Conservation (phyloP, 2,888 invertebrate genomes). For the Limnephilus rhombicus region DNA sequence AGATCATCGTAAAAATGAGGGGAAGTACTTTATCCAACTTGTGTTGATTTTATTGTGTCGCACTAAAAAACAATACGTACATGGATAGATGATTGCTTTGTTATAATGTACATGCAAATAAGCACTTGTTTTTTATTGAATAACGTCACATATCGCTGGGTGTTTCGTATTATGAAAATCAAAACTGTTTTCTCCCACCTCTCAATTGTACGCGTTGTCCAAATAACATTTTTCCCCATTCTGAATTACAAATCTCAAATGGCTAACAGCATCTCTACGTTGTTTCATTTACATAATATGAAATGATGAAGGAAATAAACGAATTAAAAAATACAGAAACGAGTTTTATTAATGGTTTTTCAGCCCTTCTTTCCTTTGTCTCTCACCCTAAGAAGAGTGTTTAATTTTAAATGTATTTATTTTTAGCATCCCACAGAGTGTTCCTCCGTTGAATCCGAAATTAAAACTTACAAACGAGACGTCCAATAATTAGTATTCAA, state of each 20-base stretch:
- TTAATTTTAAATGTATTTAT: conserved; percentile 64
- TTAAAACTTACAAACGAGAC: conserved; percentile 64
- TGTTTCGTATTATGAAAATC: conserved; percentile 27
- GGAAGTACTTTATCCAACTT: not conserved
- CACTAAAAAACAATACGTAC: conserved; percentile 14
- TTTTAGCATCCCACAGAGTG: conserved; percentile 46
- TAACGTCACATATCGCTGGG: not conserved
- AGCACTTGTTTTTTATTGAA: not conserved
- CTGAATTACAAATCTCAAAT: conserved; percentile 48
- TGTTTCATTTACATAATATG: conserved; percentile 65
- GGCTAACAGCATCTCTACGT: conserved; percentile 47
- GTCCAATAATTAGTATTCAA: conserved; percentile 65
- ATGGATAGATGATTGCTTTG: not conserved
- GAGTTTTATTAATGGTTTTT: conserved; percentile 63
- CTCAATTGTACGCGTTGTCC: conserved; percentile 25
- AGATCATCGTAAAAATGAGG: not conserved
- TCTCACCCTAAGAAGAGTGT: conserved; percentile 50
- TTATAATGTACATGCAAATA: not conserved
- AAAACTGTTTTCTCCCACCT: conserved; percentile 20
- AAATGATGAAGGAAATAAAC: conserved; percentile 65
- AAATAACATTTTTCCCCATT: conserved; percentile 34
- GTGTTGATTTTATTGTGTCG: not conserved
- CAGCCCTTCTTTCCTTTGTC: conserved; percentile 48
- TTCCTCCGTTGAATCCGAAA: conserved; percentile 53
- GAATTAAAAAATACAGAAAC: conserved; percentile 61